A percentile compares a stretch with the other conserved stretches of the same genome.
phyloP scores from a whole-genome alignment of 2,113 vertebrate genomes.

The Paratilapia polleni region DNA sequence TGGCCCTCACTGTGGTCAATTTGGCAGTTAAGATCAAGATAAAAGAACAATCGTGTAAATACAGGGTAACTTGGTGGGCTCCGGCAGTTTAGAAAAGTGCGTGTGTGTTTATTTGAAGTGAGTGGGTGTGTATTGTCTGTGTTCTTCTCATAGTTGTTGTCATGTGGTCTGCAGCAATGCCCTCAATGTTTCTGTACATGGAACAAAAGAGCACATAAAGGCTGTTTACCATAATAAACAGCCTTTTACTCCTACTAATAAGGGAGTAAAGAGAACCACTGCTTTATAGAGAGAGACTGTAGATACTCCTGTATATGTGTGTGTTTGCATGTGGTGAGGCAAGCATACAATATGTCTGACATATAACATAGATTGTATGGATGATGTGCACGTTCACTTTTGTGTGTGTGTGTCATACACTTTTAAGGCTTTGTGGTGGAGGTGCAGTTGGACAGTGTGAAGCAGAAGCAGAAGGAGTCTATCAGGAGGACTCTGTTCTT shows the following conservation, averaged over 20 bases:
- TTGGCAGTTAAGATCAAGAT: constrained; percentile 67
- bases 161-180: constrained; percentile 7
- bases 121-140: constrained; percentile 40
- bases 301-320: neutral
- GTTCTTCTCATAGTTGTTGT: constrained; percentile 24
- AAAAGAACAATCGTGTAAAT: constrained; percentile 70
- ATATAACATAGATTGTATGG: neutral
- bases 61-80: constrained; percentile 51
- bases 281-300: no score
- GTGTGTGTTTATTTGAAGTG: constrained; percentile 52
- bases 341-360: neutral
- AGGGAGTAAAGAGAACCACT: no score
- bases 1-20: constrained; percentile 69
- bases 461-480: constrained; percentile 86
- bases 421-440: constrained; percentile 85
- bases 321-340: neutral
- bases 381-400: neutral
- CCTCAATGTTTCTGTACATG: neutral
- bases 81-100: constrained; percentile 43
- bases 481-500: constrained; percentile 85
- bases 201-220: neutral
- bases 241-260: no score
- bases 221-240: neutral
- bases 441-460: constrained; percentile 86
- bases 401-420: constrained; percentile 3